Evolutionary conservation across 1,140 invertebrate species (phyloP).

Genomic region (Achatina immaculata): DNA sequence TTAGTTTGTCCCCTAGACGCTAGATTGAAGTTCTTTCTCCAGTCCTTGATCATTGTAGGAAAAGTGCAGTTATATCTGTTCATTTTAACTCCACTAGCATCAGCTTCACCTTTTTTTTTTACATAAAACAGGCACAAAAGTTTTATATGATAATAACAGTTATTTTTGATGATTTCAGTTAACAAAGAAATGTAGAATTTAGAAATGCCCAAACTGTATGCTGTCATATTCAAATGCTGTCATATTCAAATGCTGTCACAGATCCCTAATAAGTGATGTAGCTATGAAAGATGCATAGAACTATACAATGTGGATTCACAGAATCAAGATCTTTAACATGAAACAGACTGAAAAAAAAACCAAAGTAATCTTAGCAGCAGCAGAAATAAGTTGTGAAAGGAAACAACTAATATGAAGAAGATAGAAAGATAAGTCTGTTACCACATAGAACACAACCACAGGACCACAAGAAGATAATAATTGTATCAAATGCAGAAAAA

Average conservation of each 20-base stretch:
- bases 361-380: too few relatives aligned
- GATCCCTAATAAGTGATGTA: background rate
- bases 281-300: background rate
- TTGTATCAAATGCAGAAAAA: too few relatives aligned
- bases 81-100: slow-evolving; percentile 26
- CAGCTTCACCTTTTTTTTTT: slow-evolving; percentile 2
- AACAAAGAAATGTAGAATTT: background rate
- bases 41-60: slow-evolving; percentile 63
- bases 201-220: background rate
- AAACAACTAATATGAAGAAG: too few relatives aligned
- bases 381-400: too few relatives aligned
- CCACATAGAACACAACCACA: too few relatives aligned
- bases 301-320: background rate
- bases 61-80: slow-evolving; percentile 63
- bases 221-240: background rate
- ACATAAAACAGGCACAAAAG: background rate
- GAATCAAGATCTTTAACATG: background rate
- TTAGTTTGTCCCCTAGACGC: slow-evolving; percentile 49
- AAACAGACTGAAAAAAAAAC: too few relatives aligned
- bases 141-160: background rate
- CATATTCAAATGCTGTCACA: background rate
- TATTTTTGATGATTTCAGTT: background rate
- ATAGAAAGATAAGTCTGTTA: too few relatives aligned
- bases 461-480: too few relatives aligned
- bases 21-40: slow-evolving; percentile 54